These are phyloP conservation scores for Conopomorpha cramerella DNA, from an alignment of 1,140 invertebrate species.

Conservation along the genomic window DNA sequence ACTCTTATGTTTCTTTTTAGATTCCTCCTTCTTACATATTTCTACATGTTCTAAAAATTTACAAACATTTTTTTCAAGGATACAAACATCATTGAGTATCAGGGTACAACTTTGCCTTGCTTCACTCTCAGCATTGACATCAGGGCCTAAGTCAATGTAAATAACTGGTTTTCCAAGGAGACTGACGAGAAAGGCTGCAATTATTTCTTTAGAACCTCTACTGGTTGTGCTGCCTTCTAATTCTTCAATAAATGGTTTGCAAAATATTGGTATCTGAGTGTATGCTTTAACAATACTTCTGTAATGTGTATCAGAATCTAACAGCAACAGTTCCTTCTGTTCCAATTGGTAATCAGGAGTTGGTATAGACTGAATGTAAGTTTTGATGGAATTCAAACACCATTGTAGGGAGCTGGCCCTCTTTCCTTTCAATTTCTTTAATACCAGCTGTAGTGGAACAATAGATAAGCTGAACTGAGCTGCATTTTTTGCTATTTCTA, in stretches of 20 bases:
- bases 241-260: conserved; percentile 65
- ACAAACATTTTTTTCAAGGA: conserved; percentile 58
- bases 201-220: conserved; percentile 31
- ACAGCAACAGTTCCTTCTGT: conserved; percentile 63
- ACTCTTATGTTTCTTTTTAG: conserved; percentile 29
- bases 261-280: conserved; percentile 66
- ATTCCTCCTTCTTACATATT: conserved; percentile 20
- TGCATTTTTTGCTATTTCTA: conserved; percentile 70
- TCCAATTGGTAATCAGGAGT: conserved; percentile 64
- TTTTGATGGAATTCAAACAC: conserved; percentile 71
- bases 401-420: conserved; percentile 70
- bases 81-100: conserved; percentile 50
- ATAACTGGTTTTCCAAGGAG: conserved; percentile 73
- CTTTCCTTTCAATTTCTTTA: conserved; percentile 63
- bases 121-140: conserved; percentile 47
- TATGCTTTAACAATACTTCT: conserved; percentile 66
- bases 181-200: conserved; percentile 63
- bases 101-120: conserved; percentile 42
- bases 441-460: conserved; percentile 65
- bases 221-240: conserved; percentile 16
- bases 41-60: conserved; percentile 61
- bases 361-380: conserved; percentile 65
- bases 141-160: conserved; percentile 66
- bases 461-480: conserved; percentile 70
- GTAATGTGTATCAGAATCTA: conserved; percentile 65